These are phyloP conservation scores for Sturnira hondurensis DNA, from an alignment of 2,113 vertebrate species.

Conservation along the genomic window DNA sequence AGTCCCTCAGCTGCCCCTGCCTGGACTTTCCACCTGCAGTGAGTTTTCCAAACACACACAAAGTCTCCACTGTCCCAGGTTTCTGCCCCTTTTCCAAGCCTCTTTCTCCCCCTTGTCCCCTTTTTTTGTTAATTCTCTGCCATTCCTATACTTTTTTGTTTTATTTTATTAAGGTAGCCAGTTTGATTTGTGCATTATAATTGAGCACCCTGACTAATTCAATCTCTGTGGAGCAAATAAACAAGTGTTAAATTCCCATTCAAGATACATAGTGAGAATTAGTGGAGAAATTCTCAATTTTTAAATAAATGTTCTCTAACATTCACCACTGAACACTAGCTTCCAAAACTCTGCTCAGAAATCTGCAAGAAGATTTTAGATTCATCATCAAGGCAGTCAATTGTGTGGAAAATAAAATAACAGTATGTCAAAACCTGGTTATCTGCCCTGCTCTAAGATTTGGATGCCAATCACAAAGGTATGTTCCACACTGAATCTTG, in stretches of 20 bases:
- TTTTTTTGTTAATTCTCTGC: background rate
- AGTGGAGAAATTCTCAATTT: background rate
- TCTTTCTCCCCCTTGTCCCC: background rate
- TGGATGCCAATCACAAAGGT: conserved; percentile 52
- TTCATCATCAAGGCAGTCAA: conserved; percentile 25
- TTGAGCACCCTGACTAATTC: background rate
- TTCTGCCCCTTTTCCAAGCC: background rate
- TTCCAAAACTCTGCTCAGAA: background rate
- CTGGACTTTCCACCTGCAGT: background rate
- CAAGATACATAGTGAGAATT: background rate
- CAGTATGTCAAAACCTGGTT: conserved; percentile 49
- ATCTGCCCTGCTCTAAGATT: conserved; percentile 15
- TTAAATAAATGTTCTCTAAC: background rate
- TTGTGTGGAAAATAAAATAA: conserved; percentile 57
- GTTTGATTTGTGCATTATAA: background rate
- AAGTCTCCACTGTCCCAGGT: background rate
- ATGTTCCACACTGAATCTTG: background rate
- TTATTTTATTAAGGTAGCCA: background rate
- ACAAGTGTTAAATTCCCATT: background rate
- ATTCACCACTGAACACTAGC: background rate
- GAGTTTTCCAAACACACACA: background rate
- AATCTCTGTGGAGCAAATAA: background rate
- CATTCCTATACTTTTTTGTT: background rate
- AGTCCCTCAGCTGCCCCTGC: background rate
- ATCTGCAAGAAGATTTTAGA: conserved; percentile 14